Percentiles rank a stretch among this genome's conserved stretches.
phyloP scores from a whole-genome alignment of 2,113 vertebrate species.

The Craseonycteris thonglongyai region DNA sequence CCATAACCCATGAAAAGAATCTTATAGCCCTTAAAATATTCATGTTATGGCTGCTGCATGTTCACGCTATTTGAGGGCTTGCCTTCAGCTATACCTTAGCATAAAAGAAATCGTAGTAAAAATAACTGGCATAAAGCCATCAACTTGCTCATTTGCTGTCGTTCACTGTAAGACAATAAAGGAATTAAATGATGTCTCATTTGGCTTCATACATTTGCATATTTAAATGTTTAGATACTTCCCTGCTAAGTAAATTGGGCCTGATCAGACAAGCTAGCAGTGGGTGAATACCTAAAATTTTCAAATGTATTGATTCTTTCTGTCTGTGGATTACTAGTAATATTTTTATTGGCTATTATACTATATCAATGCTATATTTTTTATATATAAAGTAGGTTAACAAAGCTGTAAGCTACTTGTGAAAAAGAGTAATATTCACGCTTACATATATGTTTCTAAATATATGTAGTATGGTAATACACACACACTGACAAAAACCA shows the following conservation, averaged over 20 bases:
- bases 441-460: neutral
- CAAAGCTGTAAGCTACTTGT: neutral
- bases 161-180: conserved; percentile 75
- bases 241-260: conserved; percentile 42
- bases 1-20: conserved; percentile 47
- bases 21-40: conserved; percentile 59
- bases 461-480: neutral
- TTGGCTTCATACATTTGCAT: conserved; percentile 62
- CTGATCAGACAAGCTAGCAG: conserved; percentile 21
- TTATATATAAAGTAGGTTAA: neutral
- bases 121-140: conserved; percentile 67
- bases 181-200: conserved; percentile 69
- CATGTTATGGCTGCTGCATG: conserved; percentile 42
- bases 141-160: conserved; percentile 63
- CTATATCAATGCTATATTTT: neutral
- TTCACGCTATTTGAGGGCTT: conserved; percentile 57
- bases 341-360: neutral
- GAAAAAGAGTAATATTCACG: neutral
- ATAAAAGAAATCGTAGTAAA: conserved; percentile 66
- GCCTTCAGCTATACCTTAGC: conserved; percentile 61
- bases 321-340: neutral
- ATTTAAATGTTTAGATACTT: conserved; percentile 66
- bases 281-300: neutral
- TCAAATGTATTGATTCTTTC: conserved; percentile 1
- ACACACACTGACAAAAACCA: neutral